These are phyloP conservation scores for Diorhabda elongata DNA, from an alignment of 1,140 invertebrate genomes.

Conservation along the genomic window DNA sequence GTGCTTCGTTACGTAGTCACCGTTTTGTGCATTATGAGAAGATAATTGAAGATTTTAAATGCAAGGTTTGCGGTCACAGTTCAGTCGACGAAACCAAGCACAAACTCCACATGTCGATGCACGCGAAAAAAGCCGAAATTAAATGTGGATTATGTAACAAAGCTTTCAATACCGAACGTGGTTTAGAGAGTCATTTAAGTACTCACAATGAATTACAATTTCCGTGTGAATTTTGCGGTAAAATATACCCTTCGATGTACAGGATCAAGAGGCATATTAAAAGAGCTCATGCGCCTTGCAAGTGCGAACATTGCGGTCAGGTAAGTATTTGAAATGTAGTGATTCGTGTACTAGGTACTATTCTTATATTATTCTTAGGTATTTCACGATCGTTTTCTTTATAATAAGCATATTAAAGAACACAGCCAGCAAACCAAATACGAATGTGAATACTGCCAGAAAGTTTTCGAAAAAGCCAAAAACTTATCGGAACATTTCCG, in stretches of 20 bases:
- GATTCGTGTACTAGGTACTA: slow-evolving; percentile 16
- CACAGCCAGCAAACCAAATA: slow-evolving; percentile 27
- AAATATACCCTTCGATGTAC: slow-evolving; percentile 35
- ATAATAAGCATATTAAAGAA: slow-evolving; percentile 28
- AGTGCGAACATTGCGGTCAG: slow-evolving; percentile 34
- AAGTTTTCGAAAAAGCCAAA: slow-evolving; percentile 34
- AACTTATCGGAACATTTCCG: slow-evolving; percentile 38
- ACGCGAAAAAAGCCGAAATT: slow-evolving; percentile 27
- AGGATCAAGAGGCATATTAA: slow-evolving; percentile 35
- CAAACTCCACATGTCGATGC: slow-evolving; percentile 25
- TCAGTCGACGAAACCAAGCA: slow-evolving; percentile 24
- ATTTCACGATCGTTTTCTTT: slow-evolving; percentile 26
- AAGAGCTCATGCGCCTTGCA: slow-evolving; percentile 33
- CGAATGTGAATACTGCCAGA: slow-evolving; percentile 32
- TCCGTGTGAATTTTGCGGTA: slow-evolving; percentile 37
- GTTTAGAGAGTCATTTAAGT: slow-evolving; percentile 29
- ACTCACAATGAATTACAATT: slow-evolving; percentile 35
- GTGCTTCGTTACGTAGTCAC: slow-evolving; percentile 33
- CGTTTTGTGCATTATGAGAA: slow-evolving; percentile 31
- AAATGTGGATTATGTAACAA: slow-evolving; percentile 34
- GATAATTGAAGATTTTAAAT: slow-evolving; percentile 29
- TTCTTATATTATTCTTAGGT: slow-evolving; percentile 17
- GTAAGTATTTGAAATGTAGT: slow-evolving; percentile 27
- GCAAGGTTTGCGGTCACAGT: slow-evolving; percentile 32
- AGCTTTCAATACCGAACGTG: slow-evolving; percentile 30